Evolutionary conservation across 2,888 invertebrate genomes (phyloP), one percentile per base, ranked within the genome.

Genomic region (Anoncus sp.): DNA sequence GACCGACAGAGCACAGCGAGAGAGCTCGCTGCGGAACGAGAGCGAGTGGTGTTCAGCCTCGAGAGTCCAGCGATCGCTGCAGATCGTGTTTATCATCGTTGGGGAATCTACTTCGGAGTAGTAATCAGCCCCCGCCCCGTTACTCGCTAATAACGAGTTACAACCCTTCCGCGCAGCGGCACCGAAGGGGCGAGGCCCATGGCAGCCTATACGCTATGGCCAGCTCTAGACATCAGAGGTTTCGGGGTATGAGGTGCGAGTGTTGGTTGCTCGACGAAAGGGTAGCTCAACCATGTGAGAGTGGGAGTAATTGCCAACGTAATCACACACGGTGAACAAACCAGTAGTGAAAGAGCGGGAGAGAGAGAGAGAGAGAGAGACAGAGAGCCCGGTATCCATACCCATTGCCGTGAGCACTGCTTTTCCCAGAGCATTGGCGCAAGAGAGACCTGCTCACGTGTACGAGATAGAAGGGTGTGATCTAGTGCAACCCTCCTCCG

Each of bases 261-360:
- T 31, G 63, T 31, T 62, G 71, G 27, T 38, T 47, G 67, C 75
- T 65, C 62, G 69, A 72, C 75, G 69, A 75, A 63, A 80, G 74
- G 75, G 71, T 70, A 77, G 82, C 82, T 80, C 63, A 70, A 81
- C 63, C 75, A 35, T 45, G 14, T 43, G 27, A 45, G 55, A 82
- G 85, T 84, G 85, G 87, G 85, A 86, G 89, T 90, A 89, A 89
- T 90, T 90, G 88, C 89, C 87, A 88, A 88, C 88, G 87, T 87
- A 89, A 88, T 88, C 89, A 88, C 87, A 88, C 87, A 89, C 87
- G 86, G 84, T 85, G 86, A 86, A 88, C 85, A 87, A 87, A 87
- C 87, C 84, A 55, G 77, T 51, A 57, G 63, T 35, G 31, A 18
- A 12, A 12, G 12, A 59, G n/a, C 27, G 31, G n/a, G n/a, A 31